Conservation (phyloP, 2,888 invertebrate genomes). For the Zonitis immaculata region DNA sequence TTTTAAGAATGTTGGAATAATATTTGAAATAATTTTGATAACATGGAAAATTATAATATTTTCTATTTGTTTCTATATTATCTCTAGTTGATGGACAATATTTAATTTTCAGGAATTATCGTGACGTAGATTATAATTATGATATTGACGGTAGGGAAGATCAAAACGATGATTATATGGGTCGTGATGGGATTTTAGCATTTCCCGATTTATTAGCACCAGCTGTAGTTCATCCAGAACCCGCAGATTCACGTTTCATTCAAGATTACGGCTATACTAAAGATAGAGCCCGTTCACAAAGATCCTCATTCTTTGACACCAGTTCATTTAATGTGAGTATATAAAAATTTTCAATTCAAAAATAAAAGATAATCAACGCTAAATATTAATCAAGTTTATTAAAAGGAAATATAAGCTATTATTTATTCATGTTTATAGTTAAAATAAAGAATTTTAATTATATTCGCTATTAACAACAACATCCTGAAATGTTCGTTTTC, state of each 20-base stretch:
- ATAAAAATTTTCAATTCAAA: constrained; percentile 3
- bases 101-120: constrained; percentile 27
- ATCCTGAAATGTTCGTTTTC: neutral
- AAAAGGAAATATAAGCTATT: neutral
- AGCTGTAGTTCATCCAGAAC: constrained; percentile 28
- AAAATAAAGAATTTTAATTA: neutral
- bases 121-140: constrained; percentile 36
- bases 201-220: constrained; percentile 48
- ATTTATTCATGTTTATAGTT: neutral
- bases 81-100: neutral
- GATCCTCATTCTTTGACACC: constrained; percentile 37
- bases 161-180: constrained; percentile 31
- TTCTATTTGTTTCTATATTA: too few relatives aligned
- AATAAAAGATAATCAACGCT: neutral
- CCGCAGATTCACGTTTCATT: constrained; percentile 36
- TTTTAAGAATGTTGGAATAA: too few relatives aligned
- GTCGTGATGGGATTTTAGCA: constrained; percentile 39
- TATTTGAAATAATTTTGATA: too few relatives aligned
- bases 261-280: constrained; percentile 40
- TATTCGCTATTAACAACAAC: neutral
- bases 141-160: constrained; percentile 31
- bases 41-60: too few relatives aligned
- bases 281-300: constrained; percentile 36
- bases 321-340: constrained; percentile 39
- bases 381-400: constrained; percentile 11